phyloP scores from a whole-genome alignment of 2,797 vertebrate genomes.

The Parotocinclus haroldoi region DNA sequence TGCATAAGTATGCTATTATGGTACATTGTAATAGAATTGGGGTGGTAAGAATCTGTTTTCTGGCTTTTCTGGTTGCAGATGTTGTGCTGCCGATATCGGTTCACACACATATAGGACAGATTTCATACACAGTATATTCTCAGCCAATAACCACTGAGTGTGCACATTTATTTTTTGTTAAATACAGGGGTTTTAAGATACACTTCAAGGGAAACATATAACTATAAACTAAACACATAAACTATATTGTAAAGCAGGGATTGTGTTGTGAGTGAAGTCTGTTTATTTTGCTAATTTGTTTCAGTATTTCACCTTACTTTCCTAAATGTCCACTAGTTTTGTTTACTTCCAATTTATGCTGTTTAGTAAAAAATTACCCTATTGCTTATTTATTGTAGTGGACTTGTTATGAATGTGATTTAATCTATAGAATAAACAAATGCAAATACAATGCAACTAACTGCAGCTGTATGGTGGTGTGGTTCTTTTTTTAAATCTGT shows the following conservation, averaged over 20 bases:
- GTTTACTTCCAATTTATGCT: conserved; percentile 50
- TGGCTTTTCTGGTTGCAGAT: conserved; percentile 3
- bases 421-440: conserved; percentile 76
- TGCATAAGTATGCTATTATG: too few relatives aligned
- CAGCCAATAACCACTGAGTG: too few relatives aligned
- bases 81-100: conserved; percentile 13
- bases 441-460: conserved; percentile 84
- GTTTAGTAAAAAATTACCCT: conserved; percentile 57
- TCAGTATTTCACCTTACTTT: conserved; percentile 53
- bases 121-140: too few relatives aligned
- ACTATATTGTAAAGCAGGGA: conserved; percentile 46
- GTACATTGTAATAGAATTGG: too few relatives aligned
- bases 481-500: background rate
- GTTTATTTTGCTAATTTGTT: conserved; percentile 37
- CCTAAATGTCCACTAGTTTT: conserved; percentile 57
- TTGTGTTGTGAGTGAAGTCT: conserved; percentile 50
- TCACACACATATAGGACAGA: background rate
- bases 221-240: conserved; percentile 3
- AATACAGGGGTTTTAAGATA: too few relatives aligned
- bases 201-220: background rate
- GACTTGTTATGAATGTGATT: conserved; percentile 78
- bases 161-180: too few relatives aligned
- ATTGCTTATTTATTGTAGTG: conserved; percentile 76
- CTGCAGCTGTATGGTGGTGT: conserved; percentile 28
- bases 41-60: background rate